These are phyloP conservation scores for Scaptomyza polygonia DNA, from an alignment of 2,888 invertebrate species.

Conservation along the genomic window DNA sequence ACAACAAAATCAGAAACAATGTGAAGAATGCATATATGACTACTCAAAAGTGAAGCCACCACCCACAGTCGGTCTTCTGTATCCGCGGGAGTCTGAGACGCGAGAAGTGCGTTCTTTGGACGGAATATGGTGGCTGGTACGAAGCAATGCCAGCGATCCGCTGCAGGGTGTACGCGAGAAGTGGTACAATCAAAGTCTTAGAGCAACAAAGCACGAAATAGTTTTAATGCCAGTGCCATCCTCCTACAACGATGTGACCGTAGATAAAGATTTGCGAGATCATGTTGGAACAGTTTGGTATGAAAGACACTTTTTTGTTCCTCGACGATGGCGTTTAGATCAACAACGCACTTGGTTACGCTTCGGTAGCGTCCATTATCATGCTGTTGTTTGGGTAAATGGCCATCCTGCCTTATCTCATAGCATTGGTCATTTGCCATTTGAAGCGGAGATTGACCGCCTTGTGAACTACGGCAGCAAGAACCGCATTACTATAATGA, in stretches of 20 bases:
- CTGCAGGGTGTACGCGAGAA: slow-evolving; percentile 89
- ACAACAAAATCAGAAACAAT: neutral
- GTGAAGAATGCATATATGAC: slow-evolving; percentile 7
- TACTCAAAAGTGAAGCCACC: slow-evolving; percentile 40
- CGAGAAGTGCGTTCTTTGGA: slow-evolving; percentile 91
- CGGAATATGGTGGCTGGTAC: slow-evolving; percentile 95
- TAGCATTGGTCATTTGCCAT: slow-evolving; percentile 97
- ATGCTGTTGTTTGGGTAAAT: slow-evolving; percentile 95
- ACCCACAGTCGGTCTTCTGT: slow-evolving; percentile 80
- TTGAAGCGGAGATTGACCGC: slow-evolving; percentile 92
- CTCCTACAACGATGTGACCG: slow-evolving; percentile 97
- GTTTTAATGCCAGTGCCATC: slow-evolving; percentile 97
- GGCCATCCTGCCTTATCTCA: slow-evolving; percentile 91
- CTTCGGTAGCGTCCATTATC: slow-evolving; percentile 96
- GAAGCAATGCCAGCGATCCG: slow-evolving; percentile 88
- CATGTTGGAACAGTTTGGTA: slow-evolving; percentile 99
- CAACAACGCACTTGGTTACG: slow-evolving; percentile 90
- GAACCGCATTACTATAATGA: slow-evolving; percentile 94
- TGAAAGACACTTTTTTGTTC: slow-evolving; percentile 92
- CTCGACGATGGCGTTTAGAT: slow-evolving; percentile 88
- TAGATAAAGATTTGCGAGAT: slow-evolving; percentile 90
- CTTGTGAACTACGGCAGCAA: slow-evolving; percentile 87
- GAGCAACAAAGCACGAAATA: slow-evolving; percentile 86
- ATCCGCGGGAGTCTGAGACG: slow-evolving; percentile 89
- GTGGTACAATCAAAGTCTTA: slow-evolving; percentile 90